A percentile compares a stretch with the other conserved stretches of the same genome.
These are phyloP conservation scores for Desoria tigrina DNA, from an alignment of 2,888 invertebrate species.

Conservation along the genomic window DNA sequence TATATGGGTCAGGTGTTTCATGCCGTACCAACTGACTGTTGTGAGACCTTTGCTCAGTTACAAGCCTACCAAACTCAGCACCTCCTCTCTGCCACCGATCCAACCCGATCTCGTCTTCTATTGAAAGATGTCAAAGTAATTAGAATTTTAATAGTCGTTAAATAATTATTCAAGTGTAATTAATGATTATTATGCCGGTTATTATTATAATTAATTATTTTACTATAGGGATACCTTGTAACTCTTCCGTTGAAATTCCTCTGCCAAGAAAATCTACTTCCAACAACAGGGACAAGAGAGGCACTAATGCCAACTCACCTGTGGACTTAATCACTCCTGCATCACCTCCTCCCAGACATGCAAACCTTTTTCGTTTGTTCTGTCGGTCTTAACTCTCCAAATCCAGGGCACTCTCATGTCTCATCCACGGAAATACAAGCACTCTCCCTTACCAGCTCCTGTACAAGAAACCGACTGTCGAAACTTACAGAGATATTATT, in stretches of 20 bases:
- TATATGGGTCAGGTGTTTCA: slow-evolving; percentile 91
- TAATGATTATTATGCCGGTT: slow-evolving; percentile 7
- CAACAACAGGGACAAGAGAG: slow-evolving; percentile 80
- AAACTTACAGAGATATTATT: too few relatives aligned
- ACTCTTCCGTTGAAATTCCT: slow-evolving; percentile 86
- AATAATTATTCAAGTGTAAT: slow-evolving; percentile 15
- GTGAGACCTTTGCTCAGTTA: slow-evolving; percentile 75
- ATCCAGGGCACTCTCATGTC: too few relatives aligned
- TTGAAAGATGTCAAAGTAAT: slow-evolving; percentile 71
- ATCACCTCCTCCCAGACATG: too few relatives aligned
- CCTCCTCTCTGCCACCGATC: slow-evolving; percentile 72
- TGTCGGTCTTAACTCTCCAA: too few relatives aligned
- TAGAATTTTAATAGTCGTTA: slow-evolving; percentile 15
- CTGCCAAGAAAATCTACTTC: slow-evolving; percentile 80
- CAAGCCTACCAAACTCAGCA: slow-evolving; percentile 73
- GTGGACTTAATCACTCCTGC: slow-evolving; percentile 70
- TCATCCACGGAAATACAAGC: too few relatives aligned
- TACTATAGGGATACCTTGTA: slow-evolving; percentile 77
- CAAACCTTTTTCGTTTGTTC: too few relatives aligned
- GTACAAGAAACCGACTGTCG: too few relatives aligned
- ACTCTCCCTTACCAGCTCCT: too few relatives aligned
- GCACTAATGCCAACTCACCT: slow-evolving; percentile 88
- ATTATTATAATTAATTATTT: slow-evolving; percentile 6
- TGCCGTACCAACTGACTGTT: slow-evolving; percentile 81
- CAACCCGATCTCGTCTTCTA: slow-evolving; percentile 65